A percentile compares a stretch with the other conserved stretches of the same genome.
phyloP scores from a whole-genome alignment of 2,888 invertebrate genomes.

The Polia nebulosa region DNA sequence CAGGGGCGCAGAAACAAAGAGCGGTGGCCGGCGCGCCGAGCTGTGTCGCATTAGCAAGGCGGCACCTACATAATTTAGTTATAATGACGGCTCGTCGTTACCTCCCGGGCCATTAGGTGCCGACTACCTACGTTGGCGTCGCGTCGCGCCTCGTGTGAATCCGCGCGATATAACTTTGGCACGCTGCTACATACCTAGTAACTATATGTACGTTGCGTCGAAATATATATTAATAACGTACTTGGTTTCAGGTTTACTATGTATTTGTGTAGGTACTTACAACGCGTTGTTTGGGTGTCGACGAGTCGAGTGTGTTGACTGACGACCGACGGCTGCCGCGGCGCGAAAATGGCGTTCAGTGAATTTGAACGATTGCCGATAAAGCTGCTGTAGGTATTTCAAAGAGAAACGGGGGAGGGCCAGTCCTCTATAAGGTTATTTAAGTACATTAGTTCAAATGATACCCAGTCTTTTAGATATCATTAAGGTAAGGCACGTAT shows the following conservation, averaged over 20 bases:
- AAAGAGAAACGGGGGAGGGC: not conserved
- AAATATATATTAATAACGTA: conserved; percentile 59
- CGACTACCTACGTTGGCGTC: conserved; percentile 66
- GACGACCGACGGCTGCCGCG: conserved; percentile 10
- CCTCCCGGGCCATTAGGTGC: conserved; percentile 76
- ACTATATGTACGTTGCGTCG: conserved; percentile 63
- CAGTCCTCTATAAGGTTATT: not conserved
- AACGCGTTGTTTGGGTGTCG: conserved; percentile 29
- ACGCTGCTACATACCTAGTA: conserved; percentile 67
- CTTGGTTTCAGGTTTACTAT: conserved; percentile 56
- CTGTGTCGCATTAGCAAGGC: conserved; percentile 77
- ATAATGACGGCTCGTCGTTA: conserved; percentile 81
- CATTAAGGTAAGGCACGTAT: no score
- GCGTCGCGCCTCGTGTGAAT: conserved; percentile 66
- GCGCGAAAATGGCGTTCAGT: conserved; percentile 11
- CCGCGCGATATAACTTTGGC: conserved; percentile 65
- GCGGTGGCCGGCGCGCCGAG: conserved; percentile 65
- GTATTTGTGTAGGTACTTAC: conserved; percentile 40
- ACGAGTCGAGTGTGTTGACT: conserved; percentile 21
- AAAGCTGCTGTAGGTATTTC: conserved; percentile 10
- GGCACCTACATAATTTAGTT: conserved; percentile 83
- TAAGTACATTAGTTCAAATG: not conserved
- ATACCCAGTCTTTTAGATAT: not conserved
- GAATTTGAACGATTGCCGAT: conserved; percentile 7
- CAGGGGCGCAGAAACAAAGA: conserved; percentile 71